Evolutionary conservation across 2,113 vertebrate genomes (phyloP), one percentile per base, ranked within the genome.

Genomic region (Carettochelys insculpta): DNA sequence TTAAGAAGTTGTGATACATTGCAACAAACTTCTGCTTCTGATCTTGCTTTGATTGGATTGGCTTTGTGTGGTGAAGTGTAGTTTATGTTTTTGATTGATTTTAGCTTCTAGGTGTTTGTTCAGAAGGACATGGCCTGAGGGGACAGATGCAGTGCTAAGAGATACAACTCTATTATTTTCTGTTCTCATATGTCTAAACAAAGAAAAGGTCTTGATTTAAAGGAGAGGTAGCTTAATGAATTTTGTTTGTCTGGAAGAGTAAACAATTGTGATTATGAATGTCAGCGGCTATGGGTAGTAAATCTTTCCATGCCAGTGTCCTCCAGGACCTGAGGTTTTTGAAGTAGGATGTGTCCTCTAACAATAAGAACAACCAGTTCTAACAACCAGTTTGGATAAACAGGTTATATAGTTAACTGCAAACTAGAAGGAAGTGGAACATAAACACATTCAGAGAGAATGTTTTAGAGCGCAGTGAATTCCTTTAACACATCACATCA

Each of bases 201-300:
- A 80, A 96, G 80, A 17, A 9, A 52, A 95, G 65, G 85, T 90
- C 93, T 54, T 90, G 41, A 89, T 94, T 93, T 82, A 82, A 96
- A 95, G 84, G 48, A 82, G 93, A 96, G 58, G 47, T 91, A 83
- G 47, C 90, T 93, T 95, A 94, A 84, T 92, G 20, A 90, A 91
- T 94, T 95, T 92, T 89, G 71, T 94, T 97, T 68, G 1, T 1
- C 56, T 87, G 92, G 34, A 90, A 87, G 52, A 83, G 90, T 93
- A 96, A 96, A 96, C 88, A 90, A 91, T 86, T 95, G 53, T 93
- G 88, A 96, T 97, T 93, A 85, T 77, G 92, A 86, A 94, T 89
- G 83, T 85, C 85, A 80, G 10, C 90, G 92, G 86, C 13, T 68
- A 77, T 80, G 88, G 48, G 45, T 87, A 89, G 24, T 94, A 86